These are phyloP conservation scores for Margarornis squamiger DNA, from an alignment of 2,797 vertebrate genomes.

Conservation along the genomic window DNA sequence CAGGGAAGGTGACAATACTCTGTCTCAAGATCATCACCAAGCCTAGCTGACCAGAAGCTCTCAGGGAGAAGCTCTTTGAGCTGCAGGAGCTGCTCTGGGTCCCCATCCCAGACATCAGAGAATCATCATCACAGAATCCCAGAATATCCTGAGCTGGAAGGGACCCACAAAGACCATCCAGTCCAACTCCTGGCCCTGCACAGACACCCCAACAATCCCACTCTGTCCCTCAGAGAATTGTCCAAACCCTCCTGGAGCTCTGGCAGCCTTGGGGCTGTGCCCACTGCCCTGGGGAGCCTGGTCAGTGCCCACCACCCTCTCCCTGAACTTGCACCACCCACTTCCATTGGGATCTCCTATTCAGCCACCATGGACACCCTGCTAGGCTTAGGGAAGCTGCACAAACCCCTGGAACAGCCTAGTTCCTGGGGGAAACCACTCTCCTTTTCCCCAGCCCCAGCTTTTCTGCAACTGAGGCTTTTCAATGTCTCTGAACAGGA, in stretches of 20 bases:
- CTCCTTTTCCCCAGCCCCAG: background rate
- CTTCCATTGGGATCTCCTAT: background rate
- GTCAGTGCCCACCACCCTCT: background rate
- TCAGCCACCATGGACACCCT: background rate
- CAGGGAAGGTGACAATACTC: background rate
- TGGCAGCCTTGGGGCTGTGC: background rate
- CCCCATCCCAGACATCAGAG: background rate
- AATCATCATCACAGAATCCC: background rate
- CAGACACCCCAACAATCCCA: background rate
- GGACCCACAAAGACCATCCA: too few species aligned
- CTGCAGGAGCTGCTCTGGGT: background rate
- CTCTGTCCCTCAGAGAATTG: background rate
- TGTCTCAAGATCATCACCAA: background rate
- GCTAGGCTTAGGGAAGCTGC: background rate
- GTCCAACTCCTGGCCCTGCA: rapidly evolving
- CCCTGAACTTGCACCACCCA: background rate
- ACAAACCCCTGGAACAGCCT: background rate
- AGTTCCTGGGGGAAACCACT: background rate
- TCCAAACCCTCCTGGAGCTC: background rate
- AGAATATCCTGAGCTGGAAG: background rate
- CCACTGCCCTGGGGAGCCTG: background rate
- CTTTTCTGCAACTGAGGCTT: background rate
- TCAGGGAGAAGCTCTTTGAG: background rate
- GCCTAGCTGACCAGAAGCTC: background rate
- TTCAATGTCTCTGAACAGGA: background rate